A percentile compares a stretch with the other conserved stretches of the same genome.
Evolutionary conservation across 2,888 invertebrate genomes (phyloP).

Genomic region (Ectemnius lituratus): DNA sequence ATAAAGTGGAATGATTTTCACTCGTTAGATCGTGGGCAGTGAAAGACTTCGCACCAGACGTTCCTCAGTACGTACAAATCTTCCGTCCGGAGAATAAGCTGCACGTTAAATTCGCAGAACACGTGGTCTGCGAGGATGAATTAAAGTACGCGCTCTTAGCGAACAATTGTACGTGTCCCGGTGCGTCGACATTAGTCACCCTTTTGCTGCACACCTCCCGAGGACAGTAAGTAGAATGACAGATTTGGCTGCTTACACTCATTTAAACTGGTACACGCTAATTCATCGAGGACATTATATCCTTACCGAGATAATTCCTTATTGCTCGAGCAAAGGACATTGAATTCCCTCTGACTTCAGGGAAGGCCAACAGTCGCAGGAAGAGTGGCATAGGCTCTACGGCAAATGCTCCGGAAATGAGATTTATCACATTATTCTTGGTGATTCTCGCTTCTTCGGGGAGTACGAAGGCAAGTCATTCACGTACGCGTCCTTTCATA

Average conservation of each 20-base stretch:
- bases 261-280: no score
- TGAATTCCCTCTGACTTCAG: slow-evolving; percentile 78
- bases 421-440: slow-evolving; percentile 97
- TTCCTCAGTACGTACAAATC: slow-evolving; percentile 98
- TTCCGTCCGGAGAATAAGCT: slow-evolving; percentile 99
- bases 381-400: slow-evolving; percentile 99
- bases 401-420: slow-evolving; percentile 99
- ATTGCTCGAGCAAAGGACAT: neutral
- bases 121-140: slow-evolving; percentile 99
- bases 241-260: no score
- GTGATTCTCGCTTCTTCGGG: slow-evolving; percentile 97
- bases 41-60: slow-evolving; percentile 97
- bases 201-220: slow-evolving; percentile 96
- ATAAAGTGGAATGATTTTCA: no score
- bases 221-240: slow-evolving; percentile 90
- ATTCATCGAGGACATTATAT: no score
- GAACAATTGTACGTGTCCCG: slow-evolving; percentile 99
- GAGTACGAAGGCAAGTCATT: slow-evolving; percentile 99
- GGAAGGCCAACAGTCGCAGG: slow-evolving; percentile 95
- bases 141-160: slow-evolving; percentile 98
- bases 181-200: slow-evolving; percentile 97
- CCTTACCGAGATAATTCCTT: no score
- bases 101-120: slow-evolving; percentile 99
- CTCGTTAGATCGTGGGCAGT: slow-evolving; percentile 93
- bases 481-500: slow-evolving; percentile 99